Evolutionary conservation across 2,888 invertebrate species (phyloP), one percentile per base, ranked within the genome.

Genomic region (Branchellion lobata): DNA sequence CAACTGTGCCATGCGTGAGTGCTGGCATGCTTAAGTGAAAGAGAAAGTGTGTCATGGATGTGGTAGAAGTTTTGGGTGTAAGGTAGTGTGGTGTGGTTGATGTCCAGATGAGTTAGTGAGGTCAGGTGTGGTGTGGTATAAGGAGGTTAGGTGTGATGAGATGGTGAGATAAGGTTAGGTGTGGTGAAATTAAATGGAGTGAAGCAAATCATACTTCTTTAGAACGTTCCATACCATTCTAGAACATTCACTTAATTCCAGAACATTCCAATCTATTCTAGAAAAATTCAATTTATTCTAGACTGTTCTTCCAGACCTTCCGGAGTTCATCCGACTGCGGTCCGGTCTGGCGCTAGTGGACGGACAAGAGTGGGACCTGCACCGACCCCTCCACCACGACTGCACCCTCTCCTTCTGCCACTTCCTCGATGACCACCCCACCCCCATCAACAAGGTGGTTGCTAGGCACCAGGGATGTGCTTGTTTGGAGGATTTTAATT

Each of bases 301-400:
- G n/a, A n/a, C n/a, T n/a, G n/a, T n/a, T n/a, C 57, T 18, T 47
- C 21, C 87, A 93, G 93, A 95, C 89, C 88, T 95, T 78, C 90
- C 91, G 69, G 92, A 94, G 86, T 90, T 91, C 84, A 90, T 93
- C 61, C 88, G 90, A 79, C 90, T 92, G 0, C 89, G 90, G 80
- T 92, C 93, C 74, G 94, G 92, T 0, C 85, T 97, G 33, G 96
- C 96, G 0, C 86, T 93, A 36, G 89, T 97, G 0, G 92, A 96
- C 85, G 92, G 92, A 0, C 89, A 91, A 78, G 89, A 92, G 14
- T 97, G 96, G 96, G 96, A 97, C 86, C 93, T 98, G 93, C 94
- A 96, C 79, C 90, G 92, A 83, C 96, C 97, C 0, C 88, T 98
- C 47, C 89, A 88, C 0, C 86, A 87, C 1, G 86, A 89, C 53